Evolutionary conservation across 2,888 invertebrate species (phyloP), one percentile per base, ranked within the genome.

Genomic region (Calliscelio sp.): DNA sequence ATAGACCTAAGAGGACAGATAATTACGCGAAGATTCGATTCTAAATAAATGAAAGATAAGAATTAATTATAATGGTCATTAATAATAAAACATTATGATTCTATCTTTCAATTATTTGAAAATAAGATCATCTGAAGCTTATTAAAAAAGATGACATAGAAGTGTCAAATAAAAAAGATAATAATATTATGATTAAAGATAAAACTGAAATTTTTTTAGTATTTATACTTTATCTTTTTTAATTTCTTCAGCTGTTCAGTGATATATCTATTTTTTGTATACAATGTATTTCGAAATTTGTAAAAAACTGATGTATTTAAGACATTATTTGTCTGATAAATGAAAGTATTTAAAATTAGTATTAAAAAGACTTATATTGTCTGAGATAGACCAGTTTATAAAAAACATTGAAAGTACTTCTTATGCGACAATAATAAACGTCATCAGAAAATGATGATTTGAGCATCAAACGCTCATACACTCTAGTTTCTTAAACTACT

Each of bases 1-100:
- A 87, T 88, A 86, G n/a, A 74, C 89, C 89, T 90, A 90, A 89
- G 87, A 88, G 88, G 83, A 84, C 87, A 87, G 87, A 61, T 80
- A 73, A 80, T 83, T 71, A 85, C 78, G 85, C 85, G n/a, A n/a
- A n/a, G n/a, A n/a, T n/a, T 88, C 65, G 63, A 70, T 59, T 75
- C 22, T 51, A 68, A 79, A 84, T 79, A 65, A 68, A 63, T 65
- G 71, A 79, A 65, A 53, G 71, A n/a, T n/a, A n/a, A n/a, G n/a
- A n/a, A n/a, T n/a, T n/a, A n/a, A n/a, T n/a, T n/a, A n/a, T n/a
- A n/a, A n/a, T n/a, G n/a, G n/a, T n/a, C n/a, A n/a, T n/a, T n/a
- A n/a, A 61, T 73, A 46, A 55, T 51, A 38, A 73, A 20, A 41
- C 25, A 57, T 59, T 24, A 7, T 6, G 20, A 44, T 38, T 14